Conservation (phyloP, 2,113 vertebrate species). For the Telmatochromis sp. region DNA sequence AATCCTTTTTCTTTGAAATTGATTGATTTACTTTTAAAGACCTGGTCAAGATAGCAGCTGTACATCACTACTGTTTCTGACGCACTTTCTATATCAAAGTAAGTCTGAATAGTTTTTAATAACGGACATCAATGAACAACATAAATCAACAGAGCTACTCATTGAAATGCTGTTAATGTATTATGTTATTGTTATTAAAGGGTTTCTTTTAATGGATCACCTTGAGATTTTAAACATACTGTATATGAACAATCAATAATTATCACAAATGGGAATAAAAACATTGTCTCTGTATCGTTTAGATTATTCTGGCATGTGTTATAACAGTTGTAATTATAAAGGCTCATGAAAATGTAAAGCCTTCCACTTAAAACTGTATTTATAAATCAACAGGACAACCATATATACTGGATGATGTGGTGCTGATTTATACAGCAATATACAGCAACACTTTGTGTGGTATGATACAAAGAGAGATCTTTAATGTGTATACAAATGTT, state of each 20-base stretch:
- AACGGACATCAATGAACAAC: not conserved
- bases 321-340: not conserved
- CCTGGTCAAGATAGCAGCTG: not conserved
- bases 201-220: not conserved
- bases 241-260: not conserved
- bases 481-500: slow-evolving; percentile 43
- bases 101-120: not conserved
- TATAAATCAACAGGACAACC: slow-evolving; percentile 11
- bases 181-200: not conserved
- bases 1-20: not conserved
- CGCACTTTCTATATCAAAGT: not conserved
- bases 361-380: not conserved
- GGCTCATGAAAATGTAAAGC: not conserved
- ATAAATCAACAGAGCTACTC: not conserved
- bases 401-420: not conserved
- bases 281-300: not conserved
- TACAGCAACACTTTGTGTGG: not conserved
- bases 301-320: slow-evolving; percentile 2
- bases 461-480: slow-evolving; percentile 2
- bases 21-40: not conserved
- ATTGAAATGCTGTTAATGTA: not conserved
- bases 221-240: not conserved
- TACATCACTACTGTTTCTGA: not conserved
- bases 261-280: not conserved
- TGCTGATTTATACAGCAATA: not conserved